Evolutionary conservation across 2,888 invertebrate genomes (phyloP).

Genomic region (Parascotia fuliginaria): DNA sequence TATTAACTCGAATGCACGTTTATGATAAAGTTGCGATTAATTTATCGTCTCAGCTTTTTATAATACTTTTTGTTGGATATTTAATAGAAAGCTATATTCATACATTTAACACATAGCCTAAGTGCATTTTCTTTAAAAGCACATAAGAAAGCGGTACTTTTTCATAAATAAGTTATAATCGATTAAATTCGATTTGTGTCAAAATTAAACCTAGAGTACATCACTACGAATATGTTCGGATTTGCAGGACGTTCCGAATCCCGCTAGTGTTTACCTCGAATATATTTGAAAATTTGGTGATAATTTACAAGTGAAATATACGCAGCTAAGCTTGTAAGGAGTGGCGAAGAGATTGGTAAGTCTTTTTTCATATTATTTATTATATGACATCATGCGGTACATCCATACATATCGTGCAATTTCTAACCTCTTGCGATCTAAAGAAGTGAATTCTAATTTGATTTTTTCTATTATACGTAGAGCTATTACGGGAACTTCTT

Average conservation of each 20-base stretch:
- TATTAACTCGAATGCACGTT: conserved; percentile 16
- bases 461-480: conserved; percentile 10
- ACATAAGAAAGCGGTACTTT: background rate
- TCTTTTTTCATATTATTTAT: conserved; percentile 28
- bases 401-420: conserved; percentile 19
- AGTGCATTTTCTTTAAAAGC: too few species aligned
- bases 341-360: conserved; percentile 53
- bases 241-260: conserved; percentile 57
- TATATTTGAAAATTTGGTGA: conserved; percentile 74
- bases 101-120: too few species aligned
- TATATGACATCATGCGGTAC: conserved; percentile 6
- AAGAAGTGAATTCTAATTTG: conserved; percentile 18
- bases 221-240: conserved; percentile 55
- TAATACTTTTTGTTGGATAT: too few species aligned
- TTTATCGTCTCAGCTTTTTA: too few species aligned
- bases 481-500: background rate
- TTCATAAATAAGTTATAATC: conserved; percentile 1
- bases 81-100: too few species aligned
- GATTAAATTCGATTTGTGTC: conserved; percentile 29
- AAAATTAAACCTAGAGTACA: conserved; percentile 29
- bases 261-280: conserved; percentile 75
- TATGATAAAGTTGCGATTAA: too few species aligned
- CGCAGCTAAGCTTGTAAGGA: conserved; percentile 52
- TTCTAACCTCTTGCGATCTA: conserved; percentile 49
- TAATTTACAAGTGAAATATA: conserved; percentile 77